Evolutionary conservation across 1,140 invertebrate species (phyloP).

Genomic region (Leucophenga varia): DNA sequence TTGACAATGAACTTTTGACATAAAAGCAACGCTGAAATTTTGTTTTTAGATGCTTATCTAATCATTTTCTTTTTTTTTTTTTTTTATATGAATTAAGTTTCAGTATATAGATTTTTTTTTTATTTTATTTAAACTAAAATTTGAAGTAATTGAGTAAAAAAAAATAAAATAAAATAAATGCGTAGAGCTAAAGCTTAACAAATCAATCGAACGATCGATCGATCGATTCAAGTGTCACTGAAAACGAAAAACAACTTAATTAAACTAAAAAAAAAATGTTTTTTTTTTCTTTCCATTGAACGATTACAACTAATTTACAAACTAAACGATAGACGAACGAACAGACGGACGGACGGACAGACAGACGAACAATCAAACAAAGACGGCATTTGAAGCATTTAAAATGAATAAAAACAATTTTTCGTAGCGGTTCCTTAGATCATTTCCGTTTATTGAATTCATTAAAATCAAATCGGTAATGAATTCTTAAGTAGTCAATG

Average conservation of each 20-base stretch:
- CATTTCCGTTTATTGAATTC: too few relatives aligned
- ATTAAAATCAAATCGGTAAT: too few relatives aligned
- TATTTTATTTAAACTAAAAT: not conserved
- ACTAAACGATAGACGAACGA: not conserved
- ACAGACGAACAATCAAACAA: too few relatives aligned
- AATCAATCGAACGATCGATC: too few relatives aligned
- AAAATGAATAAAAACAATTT: too few relatives aligned
- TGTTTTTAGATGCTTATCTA: not conserved
- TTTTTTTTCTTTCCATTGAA: not conserved
- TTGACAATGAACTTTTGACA: too few relatives aligned
- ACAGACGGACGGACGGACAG: constrained; percentile 2
- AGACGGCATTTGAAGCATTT: too few relatives aligned
- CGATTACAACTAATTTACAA: not conserved
- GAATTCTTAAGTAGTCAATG: too few relatives aligned
- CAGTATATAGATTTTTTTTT: not conserved
- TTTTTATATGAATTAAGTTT: constrained; percentile 2
- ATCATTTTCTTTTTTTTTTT: not conserved
- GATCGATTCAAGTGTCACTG: too few relatives aligned
- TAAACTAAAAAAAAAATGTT: not conserved
- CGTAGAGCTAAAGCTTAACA: too few relatives aligned
- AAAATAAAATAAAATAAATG: not conserved
- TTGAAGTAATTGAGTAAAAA: not conserved
- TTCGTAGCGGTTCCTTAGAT: too few relatives aligned
- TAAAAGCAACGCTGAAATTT: too few relatives aligned
- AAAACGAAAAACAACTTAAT: not conserved